These are phyloP conservation scores for Phoenoteleia sp. DNA, from an alignment of 2,888 invertebrate genomes.

Conservation along the genomic window DNA sequence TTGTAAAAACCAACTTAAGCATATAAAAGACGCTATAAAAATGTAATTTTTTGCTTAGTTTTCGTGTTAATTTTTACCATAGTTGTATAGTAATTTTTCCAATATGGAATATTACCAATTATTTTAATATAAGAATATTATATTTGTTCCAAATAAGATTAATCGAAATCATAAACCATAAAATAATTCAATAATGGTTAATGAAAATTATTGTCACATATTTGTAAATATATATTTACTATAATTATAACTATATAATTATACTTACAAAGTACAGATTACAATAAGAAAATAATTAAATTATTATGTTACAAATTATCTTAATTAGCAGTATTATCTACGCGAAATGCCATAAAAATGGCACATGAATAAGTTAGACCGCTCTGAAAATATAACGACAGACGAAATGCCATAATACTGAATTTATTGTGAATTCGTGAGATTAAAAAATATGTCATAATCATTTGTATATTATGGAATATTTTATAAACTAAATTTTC, in stretches of 20 bases:
- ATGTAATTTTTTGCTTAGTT: constrained; percentile 8
- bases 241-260: neutral
- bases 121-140: too few relatives aligned
- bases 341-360: neutral
- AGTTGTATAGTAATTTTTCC: constrained; percentile 51
- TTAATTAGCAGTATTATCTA: neutral
- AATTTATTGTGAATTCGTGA: neutral
- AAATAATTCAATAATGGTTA: neutral
- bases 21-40: constrained; percentile 56
- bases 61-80: constrained; percentile 45
- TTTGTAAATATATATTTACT: constrained; percentile 1
- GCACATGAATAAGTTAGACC: neutral
- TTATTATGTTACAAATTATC: neutral
- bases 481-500: too few relatives aligned
- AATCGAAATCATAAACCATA: neutral
- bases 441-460: neutral
- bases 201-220: constrained; percentile 24
- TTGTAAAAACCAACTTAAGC: constrained; percentile 37
- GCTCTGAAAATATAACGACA: neutral
- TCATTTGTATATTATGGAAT: neutral
- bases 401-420: neutral
- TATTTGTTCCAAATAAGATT: too few relatives aligned
- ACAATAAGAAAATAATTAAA: neutral
- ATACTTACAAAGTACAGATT: neutral
- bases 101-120: too few relatives aligned